These are phyloP conservation scores for Amphimallon solstitiale DNA, from an alignment of 2,888 invertebrate genomes.

Conservation along the genomic window DNA sequence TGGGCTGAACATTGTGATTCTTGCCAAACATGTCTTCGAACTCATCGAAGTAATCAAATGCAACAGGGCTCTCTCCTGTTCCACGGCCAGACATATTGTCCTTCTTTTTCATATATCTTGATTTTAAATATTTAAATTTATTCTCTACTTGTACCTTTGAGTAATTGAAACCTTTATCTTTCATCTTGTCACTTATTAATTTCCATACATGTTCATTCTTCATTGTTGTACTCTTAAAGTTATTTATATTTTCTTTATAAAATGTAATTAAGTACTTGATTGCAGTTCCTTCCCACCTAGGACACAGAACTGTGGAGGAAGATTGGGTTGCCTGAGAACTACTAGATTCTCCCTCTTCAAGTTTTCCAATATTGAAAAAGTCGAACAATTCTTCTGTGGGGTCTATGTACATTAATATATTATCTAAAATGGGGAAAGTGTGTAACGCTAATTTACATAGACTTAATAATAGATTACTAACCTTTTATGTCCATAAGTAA, in stretches of 20 bases:
- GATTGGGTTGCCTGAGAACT: neutral
- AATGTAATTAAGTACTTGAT: neutral
- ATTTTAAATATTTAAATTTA: neutral
- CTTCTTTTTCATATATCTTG: neutral
- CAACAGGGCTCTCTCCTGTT: neutral
- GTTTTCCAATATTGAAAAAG: neutral
- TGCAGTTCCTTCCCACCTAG: neutral
- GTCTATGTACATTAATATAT: neutral
- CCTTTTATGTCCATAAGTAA: neutral
- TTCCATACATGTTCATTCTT: neutral
- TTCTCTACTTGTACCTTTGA: neutral
- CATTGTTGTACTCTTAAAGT: neutral
- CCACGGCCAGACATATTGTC: neutral
- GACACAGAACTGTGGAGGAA: neutral
- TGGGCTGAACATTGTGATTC: neutral
- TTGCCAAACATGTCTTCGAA: neutral
- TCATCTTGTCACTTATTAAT: neutral
- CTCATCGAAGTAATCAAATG: neutral
- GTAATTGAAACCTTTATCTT: neutral
- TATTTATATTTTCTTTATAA: neutral
- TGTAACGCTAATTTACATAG: neutral
- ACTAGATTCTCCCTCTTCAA: neutral
- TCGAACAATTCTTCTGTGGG: neutral
- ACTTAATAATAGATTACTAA: neutral
- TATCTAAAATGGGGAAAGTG: neutral